A percentile compares a stretch with the other conserved stretches of the same genome.
Evolutionary conservation across 2,888 invertebrate species (phyloP).

Genomic region (Bugula neritina): DNA sequence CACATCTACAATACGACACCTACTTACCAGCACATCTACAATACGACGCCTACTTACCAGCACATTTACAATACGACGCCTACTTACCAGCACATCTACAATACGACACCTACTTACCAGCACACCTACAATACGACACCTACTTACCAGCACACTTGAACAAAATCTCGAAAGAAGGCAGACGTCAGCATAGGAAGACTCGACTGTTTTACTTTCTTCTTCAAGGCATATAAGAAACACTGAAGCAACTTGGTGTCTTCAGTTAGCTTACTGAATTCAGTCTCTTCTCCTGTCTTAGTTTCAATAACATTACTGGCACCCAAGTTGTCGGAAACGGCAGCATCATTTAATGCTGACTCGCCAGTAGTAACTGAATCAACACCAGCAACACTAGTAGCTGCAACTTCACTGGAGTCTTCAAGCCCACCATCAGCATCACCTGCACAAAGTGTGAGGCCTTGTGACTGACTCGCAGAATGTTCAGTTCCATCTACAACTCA

Average conservation of each 20-base stretch:
- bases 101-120: background rate
- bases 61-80: slow-evolving; percentile 42
- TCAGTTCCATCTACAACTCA: no score
- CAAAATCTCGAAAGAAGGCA: slow-evolving; percentile 69
- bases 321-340: slow-evolving; percentile 27
- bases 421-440: slow-evolving; percentile 44
- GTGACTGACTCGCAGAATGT: no score
- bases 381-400: no score
- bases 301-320: slow-evolving; percentile 15
- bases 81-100: background rate
- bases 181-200: slow-evolving; percentile 74
- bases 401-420: no score
- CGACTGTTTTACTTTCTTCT: slow-evolving; percentile 65
- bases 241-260: slow-evolving; percentile 71
- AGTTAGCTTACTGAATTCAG: slow-evolving; percentile 36
- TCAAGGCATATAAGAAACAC: slow-evolving; percentile 74
- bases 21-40: background rate
- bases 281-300: background rate
- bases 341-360: no score
- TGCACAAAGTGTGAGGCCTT: no score
- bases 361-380: no score
- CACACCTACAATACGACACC: background rate
- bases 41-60: slow-evolving; percentile 35
- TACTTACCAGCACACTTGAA: slow-evolving; percentile 55
- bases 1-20: slow-evolving; percentile 42